Base-by-base conservation (phyloP, 1,140 invertebrate genomes). In the Bombus confusus region DNA sequence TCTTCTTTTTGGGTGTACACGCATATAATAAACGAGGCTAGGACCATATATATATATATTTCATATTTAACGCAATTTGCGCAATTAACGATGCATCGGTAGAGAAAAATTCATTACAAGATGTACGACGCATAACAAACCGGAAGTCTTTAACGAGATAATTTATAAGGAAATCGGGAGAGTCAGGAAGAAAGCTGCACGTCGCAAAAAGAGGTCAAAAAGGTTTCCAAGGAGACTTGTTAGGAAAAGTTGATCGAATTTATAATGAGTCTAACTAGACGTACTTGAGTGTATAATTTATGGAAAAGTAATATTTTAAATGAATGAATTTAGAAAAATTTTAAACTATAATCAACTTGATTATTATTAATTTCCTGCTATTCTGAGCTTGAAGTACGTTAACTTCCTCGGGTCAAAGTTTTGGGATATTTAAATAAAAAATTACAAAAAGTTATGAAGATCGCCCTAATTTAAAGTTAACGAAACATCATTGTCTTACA, bases 161-260 rank as follows among this genome's bases (percentile, higher is more conserved):
- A 75, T 75, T 75, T 75, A 13, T 57, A 47, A 57, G 31, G 9
- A 31, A 75, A 25, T 31, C n/a, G 22, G 25, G 9, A 57, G 31
- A 6, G 2, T 2, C 9, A 18, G 18, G 52, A 31, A 75, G 31
- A 75, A 57, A 13, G 25, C 15, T 22, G 1, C 28, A 25, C n/a
- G 4, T 52, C 13, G 13, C 10, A 2, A 25, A 52, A 34, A 34
- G n/a, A 5, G 3, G 12, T 9, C 4, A 52, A 9, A 25, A 57
- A 57, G 10, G 4, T 75, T 25, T 52, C 28, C 41, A 18, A 75
- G 73, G 37, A 22, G n/a, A 31, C 31, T 57, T 75, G 47, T 52
- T 52, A 22, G 47, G 47, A 52, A 22, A 22, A 75, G 43, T 75
- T 75, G 43, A 75, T 75, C 73, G 6, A 75, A 31, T 75, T 75